Evolutionary conservation across 2,113 vertebrate species (phyloP), one percentile per base, ranked within the genome.

Genomic region (Tenebrosternarchus preto): DNA sequence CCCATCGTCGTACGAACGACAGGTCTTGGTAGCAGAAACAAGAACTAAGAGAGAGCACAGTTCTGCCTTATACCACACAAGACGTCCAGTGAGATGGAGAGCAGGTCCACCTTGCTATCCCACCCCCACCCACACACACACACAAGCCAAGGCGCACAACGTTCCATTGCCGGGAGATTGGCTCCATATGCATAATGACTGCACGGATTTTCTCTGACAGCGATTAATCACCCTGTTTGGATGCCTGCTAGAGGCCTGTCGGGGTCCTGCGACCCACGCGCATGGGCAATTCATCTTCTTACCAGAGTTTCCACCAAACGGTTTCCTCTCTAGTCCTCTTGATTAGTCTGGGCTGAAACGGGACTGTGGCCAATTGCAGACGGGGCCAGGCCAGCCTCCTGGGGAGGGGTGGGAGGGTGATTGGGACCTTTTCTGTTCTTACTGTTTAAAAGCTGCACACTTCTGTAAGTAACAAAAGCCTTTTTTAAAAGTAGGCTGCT

Each of bases 251-350:
- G 88, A 87, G 83, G 84, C 80, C 82, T 81, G 86, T 86, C 87
- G 82, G 88, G 80, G 82, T 86, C 88, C 88, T 75, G 67, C 84
- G 91, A 90, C 90, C 88, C 88, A 83, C 69, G 64, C 85, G 87
- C 86, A 76, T 79, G 85, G 83, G 90, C 89, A 91, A 93, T 93
- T 92, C 91, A 93, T 94, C 93, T 93, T 89, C 83, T n/a, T n/a
- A 83, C 88, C 87, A 89, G 90, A 88, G 89, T 92, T 88, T 88
- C 87, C 72, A 25, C 43, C 73, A 74, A 74, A 74, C 76, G 60
- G 59, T 71, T 66, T 74, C 68, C 56, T 55, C 80, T 64, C 59
- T 9, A 16, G 60, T 59, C 78, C 74, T 81, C 61, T n/a, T 6
- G 25, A 43, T 69, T 88, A 89, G 89, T 88, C 84, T 80, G 9